Evolutionary conservation across 2,113 vertebrate species (phyloP).

Genomic region (Catharus minimus): DNA sequence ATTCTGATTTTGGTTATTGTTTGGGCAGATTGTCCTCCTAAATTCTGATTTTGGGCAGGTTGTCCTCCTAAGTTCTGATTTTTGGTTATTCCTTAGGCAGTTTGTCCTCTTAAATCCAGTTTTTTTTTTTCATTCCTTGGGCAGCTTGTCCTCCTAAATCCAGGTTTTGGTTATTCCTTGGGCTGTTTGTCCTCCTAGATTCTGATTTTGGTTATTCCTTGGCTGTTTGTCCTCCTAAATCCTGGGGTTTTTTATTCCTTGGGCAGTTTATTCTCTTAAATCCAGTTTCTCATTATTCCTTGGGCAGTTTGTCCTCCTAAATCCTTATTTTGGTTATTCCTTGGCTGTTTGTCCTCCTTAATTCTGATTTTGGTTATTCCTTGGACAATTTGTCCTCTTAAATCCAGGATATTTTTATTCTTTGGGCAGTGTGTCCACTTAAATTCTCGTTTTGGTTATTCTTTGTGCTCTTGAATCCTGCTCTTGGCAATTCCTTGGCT

Average conservation of each 20-base stretch:
- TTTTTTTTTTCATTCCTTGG: too few species aligned
- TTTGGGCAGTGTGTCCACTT: background rate
- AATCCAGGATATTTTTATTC: too few species aligned
- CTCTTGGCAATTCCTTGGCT: too few species aligned
- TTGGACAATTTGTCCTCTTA: fast-evolving
- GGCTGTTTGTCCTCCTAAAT: fast-evolving
- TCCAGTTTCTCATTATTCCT: fast-evolving
- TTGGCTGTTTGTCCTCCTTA: fast-evolving
- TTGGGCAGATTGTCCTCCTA: fast-evolving
- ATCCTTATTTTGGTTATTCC: fast-evolving
- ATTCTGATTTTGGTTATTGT: fast-evolving
- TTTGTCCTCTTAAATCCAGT: too few species aligned
- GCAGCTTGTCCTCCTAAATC: too few species aligned
- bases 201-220: background rate
- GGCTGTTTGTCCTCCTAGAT: too few species aligned
- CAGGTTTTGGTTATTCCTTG: too few species aligned
- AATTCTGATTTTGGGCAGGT: fast-evolving
- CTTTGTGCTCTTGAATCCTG: background rate
- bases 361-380: background rate
- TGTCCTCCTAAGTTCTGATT: fast-evolving
- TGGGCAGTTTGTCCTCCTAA: fast-evolving
- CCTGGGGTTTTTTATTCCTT: background rate
- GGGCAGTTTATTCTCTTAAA: fast-evolving
- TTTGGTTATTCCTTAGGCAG: background rate
- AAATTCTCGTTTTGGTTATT: background rate